These are phyloP conservation scores for Crossoptilon crossoptilon DNA, from an alignment of 2,797 vertebrate species.

Conservation along the genomic window DNA sequence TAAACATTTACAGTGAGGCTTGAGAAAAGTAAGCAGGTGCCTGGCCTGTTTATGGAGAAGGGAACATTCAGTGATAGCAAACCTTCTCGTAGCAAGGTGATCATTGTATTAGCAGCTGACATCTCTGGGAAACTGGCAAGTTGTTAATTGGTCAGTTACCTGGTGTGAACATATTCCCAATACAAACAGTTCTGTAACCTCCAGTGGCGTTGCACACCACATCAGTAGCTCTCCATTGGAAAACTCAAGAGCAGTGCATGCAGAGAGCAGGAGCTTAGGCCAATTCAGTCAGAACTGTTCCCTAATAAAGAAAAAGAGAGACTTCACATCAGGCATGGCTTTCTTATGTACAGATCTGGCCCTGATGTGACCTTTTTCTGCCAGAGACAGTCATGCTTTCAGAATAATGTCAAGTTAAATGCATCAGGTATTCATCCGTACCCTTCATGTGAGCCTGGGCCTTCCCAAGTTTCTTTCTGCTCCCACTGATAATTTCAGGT, in stretches of 20 bases:
- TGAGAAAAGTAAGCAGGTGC: background rate
- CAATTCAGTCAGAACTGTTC: background rate
- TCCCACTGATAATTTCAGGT: background rate
- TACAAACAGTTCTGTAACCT: background rate
- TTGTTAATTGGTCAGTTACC: background rate
- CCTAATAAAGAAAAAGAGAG: background rate
- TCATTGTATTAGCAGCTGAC: background rate
- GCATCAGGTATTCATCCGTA: background rate
- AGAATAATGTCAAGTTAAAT: background rate
- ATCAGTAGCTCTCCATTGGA: background rate
- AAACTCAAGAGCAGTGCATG: background rate
- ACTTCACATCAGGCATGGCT: background rate
- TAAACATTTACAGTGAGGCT: background rate
- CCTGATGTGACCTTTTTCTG: background rate
- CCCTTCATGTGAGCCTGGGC: background rate
- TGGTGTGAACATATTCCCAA: background rate
- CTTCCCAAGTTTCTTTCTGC: background rate
- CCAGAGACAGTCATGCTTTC: background rate
- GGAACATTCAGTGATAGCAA: background rate
- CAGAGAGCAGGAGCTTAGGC: background rate
- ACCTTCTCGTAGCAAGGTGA: background rate
- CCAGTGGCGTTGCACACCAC: background rate
- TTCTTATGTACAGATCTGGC: background rate
- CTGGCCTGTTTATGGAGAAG: background rate
- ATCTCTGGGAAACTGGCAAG: background rate